Evolutionary conservation across 92 coral and sea anemone species (phyloP).

Genomic region (Umimayanthus chanpuru): DNA sequence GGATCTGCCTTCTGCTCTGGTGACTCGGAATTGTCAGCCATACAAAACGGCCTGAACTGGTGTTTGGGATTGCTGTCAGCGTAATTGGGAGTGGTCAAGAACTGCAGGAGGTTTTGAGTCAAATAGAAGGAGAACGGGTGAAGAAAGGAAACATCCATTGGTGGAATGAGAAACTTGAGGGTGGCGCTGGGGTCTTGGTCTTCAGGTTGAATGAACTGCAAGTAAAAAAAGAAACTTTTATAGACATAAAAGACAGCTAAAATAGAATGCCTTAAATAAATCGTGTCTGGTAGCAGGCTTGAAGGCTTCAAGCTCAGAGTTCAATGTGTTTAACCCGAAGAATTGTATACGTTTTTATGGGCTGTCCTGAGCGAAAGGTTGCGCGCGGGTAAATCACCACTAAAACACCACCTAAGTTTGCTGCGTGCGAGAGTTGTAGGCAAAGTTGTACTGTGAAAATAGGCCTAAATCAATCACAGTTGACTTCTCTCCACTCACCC

Average conservation of each 20-base stretch:
- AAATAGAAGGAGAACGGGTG: conserved; percentile 81
- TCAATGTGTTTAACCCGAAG: too few relatives aligned
- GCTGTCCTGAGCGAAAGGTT: too few relatives aligned
- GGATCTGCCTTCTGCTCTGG: conserved; percentile 59
- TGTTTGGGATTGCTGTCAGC: conserved; percentile 68
- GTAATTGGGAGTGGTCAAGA: conserved; percentile 81
- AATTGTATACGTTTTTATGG: too few relatives aligned
- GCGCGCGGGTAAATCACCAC: too few relatives aligned
- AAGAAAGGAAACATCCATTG: conserved; percentile 77
- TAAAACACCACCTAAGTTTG: too few relatives aligned
- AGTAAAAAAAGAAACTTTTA: neutral
- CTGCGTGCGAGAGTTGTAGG: too few relatives aligned
- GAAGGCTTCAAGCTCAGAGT: too few relatives aligned
- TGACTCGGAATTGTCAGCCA: conserved; percentile 24
- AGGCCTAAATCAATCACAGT: neutral
- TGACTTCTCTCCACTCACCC: conserved; percentile 55
- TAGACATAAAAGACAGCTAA: too few relatives aligned
- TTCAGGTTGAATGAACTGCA: conserved; percentile 90
- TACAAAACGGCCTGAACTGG: conserved; percentile 68
- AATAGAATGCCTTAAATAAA: too few relatives aligned
- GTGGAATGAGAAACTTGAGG: conserved; percentile 74
- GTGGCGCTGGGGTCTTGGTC: conserved; percentile 69
- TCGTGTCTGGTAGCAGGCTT: too few relatives aligned
- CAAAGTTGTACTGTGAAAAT: neutral
- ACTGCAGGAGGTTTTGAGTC: conserved; percentile 89